Conservation (phyloP, 2,888 invertebrate genomes). For the Chalcosyrphus nemorum region DNA sequence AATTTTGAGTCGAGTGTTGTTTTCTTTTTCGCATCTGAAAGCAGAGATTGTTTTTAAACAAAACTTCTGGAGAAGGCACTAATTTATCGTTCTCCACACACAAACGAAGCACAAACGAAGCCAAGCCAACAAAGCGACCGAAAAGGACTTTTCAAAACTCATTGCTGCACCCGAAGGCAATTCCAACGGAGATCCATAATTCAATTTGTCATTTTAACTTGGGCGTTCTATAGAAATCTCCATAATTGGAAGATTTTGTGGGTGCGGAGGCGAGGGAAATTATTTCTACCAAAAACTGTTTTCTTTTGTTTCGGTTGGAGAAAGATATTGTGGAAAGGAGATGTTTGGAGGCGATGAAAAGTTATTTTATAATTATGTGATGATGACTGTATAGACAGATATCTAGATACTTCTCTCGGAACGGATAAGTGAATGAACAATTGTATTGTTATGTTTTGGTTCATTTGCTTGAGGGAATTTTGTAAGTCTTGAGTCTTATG, state of each 20-base stretch:
- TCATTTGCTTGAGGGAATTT: neutral
- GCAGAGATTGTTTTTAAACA: conserved; percentile 8
- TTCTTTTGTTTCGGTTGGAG: neutral
- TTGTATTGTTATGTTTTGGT: neutral
- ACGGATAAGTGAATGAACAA: neutral
- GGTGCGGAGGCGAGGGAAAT: too few relatives aligned
- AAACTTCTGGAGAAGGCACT: conserved; percentile 14
- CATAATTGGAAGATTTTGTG: conserved; percentile 46
- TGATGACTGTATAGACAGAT: neutral
- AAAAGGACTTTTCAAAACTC: conserved; percentile 23
- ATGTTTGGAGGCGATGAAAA: neutral
- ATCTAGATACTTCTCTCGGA: neutral
- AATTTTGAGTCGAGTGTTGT: conserved; percentile 5
- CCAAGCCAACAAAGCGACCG: neutral
- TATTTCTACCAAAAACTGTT: neutral
- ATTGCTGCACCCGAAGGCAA: conserved; percentile 29
- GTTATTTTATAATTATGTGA: conserved; percentile 15
- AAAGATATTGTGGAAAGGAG: neutral
- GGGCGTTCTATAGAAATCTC: conserved; percentile 8
- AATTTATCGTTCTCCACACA: conserved; percentile 17
- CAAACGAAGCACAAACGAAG: neutral
- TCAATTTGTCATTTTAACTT: conserved; percentile 57
- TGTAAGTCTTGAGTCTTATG: neutral
- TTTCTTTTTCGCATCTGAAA: conserved; percentile 15
- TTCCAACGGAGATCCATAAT: conserved; percentile 27